Percentiles rank a stretch among this genome's conserved stretches.
phyloP scores from a whole-genome alignment of 2,113 vertebrate genomes.

The Callipepla squamata region DNA sequence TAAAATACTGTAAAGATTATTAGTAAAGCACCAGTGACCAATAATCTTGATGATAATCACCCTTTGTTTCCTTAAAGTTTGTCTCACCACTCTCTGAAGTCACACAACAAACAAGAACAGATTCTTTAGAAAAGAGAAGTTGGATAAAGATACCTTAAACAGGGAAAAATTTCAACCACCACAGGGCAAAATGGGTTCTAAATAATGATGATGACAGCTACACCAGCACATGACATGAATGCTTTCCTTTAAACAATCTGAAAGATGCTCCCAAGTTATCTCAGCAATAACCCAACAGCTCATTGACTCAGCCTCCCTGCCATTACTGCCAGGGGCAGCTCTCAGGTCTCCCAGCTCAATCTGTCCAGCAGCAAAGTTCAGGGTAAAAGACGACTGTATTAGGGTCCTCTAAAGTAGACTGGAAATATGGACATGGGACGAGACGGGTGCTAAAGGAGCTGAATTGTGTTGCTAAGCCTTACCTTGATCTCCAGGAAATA shows the following conservation, averaged over 20 bases:
- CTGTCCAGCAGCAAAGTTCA: neutral
- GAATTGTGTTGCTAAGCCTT: neutral
- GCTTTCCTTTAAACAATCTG: neutral
- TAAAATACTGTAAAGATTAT: neutral
- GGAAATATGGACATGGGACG: neutral
- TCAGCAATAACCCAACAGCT: neutral
- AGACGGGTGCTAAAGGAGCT: neutral
- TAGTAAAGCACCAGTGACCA: accelerated
- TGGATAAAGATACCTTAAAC: accelerated
- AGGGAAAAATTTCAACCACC: accelerated
- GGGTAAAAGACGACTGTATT: neutral
- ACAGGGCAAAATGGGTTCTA: neutral
- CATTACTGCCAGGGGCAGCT: neutral
- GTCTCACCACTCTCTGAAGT: neutral
- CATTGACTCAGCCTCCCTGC: neutral
- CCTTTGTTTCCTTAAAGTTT: neutral
- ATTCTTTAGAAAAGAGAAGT: accelerated
- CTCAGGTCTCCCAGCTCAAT: neutral
- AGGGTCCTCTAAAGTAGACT: neutral
- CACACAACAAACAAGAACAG: accelerated
- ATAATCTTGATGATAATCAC: neutral
- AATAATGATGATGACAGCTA: neutral
- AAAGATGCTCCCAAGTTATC: neutral
- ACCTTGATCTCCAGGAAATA: neutral
- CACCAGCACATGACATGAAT: neutral